Percentiles rank a stretch among this genome's conserved stretches.
Evolutionary conservation across 1,140 invertebrate species (phyloP).

Genomic region (Chlorops oryzae): DNA sequence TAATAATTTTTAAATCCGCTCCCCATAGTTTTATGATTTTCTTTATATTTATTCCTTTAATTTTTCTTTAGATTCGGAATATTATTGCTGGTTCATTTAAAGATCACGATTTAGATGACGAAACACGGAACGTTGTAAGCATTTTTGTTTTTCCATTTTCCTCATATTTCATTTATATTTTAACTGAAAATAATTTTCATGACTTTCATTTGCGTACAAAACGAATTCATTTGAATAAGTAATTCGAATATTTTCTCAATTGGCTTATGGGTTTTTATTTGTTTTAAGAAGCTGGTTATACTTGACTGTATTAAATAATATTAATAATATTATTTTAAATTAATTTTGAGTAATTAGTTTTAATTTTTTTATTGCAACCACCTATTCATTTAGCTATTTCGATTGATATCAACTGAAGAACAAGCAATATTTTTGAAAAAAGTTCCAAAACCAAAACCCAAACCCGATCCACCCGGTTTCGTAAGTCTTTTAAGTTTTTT

Average conservation of each 20-base stretch:
- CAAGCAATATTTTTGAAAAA: no score
- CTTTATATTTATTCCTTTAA: conserved; percentile 5
- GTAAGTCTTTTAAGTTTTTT: no score
- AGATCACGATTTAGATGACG: conserved; percentile 53
- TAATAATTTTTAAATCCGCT: conserved; percentile 9
- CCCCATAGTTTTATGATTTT: conserved; percentile 1
- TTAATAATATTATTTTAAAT: not conserved
- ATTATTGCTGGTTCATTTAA: conserved; percentile 58
- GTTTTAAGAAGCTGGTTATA: conserved; percentile 1
- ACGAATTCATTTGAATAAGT: no score
- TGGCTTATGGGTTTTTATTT: no score
- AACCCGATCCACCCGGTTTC: conserved; percentile 16
- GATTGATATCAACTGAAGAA: conserved; percentile 37
- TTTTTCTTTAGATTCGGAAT: conserved; percentile 52
- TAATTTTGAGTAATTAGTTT: conserved; percentile 16
- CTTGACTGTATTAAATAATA: conserved; percentile 11
- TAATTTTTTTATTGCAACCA: conserved; percentile 7
- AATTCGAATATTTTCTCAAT: no score
- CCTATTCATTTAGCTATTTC: conserved; percentile 23
- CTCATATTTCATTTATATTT: no score
- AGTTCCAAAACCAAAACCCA: no score
- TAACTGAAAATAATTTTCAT: no score
- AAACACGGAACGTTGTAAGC: conserved; percentile 59
- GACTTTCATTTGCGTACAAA: no score
- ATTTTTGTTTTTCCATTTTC: conserved; percentile 22